Evolutionary conservation across 2,888 invertebrate species (phyloP).

Genomic region (Andrena bicolor): DNA sequence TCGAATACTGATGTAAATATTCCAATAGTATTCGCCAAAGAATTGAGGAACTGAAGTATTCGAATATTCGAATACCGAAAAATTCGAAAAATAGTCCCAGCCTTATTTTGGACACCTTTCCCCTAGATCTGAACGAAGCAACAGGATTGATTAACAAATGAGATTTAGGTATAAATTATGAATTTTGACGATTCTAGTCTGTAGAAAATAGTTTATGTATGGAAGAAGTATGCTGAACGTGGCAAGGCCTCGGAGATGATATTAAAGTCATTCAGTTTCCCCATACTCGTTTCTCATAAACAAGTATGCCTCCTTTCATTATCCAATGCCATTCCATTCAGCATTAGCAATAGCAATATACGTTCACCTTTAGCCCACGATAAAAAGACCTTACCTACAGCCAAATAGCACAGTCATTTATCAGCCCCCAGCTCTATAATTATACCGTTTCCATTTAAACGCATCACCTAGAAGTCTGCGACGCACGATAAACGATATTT

Average conservation of each 20-base stretch:
- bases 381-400: background rate
- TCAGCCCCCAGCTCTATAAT: constrained; percentile 36
- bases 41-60: no score
- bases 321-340: background rate
- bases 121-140: no score
- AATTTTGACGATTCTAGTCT: no score
- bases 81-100: no score
- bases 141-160: no score
- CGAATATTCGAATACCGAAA: no score
- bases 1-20: no score
- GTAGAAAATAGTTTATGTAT: no score
- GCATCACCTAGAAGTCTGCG: background rate
- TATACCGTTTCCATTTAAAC: constrained; percentile 17
- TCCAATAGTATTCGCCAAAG: no score
- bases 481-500: constrained; percentile 27
- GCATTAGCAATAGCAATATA: background rate
- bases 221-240: background rate
- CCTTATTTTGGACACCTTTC: no score
- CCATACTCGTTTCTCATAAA: background rate
- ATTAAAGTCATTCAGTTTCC: constrained; percentile 21
- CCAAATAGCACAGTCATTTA: constrained; percentile 24
- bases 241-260: background rate
- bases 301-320: background rate
- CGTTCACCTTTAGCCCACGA: background rate
- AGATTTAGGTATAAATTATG: background rate